phyloP scores from a whole-genome alignment of 2,797 vertebrate genomes.

The Sphenodon punctatus region DNA sequence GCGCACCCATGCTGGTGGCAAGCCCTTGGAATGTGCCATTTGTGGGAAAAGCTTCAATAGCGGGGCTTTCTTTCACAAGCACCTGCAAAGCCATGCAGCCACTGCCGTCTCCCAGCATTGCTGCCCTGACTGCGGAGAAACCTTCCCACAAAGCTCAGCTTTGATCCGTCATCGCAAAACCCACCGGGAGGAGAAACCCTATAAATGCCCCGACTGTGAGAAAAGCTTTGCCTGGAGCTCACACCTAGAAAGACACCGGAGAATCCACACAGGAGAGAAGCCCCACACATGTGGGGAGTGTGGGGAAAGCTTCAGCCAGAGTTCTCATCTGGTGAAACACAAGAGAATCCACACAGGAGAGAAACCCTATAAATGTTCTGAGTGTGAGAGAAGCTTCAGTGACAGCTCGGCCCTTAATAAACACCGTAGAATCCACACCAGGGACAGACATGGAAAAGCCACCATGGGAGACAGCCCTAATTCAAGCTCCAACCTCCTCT shows the following conservation, averaged over 20 bases:
- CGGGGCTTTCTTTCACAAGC: neutral
- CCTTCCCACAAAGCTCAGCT: neutral
- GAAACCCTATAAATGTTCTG: conserved; percentile 69
- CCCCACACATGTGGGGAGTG: conserved; percentile 60
- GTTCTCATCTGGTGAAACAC: conserved; percentile 60
- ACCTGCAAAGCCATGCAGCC: neutral
- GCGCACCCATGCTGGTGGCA: neutral
- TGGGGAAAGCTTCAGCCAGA: conserved; percentile 51
- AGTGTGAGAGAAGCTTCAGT: conserved; percentile 64
- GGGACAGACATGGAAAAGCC: neutral
- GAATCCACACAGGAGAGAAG: conserved; percentile 69
- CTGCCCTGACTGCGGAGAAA: neutral
- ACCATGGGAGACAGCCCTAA: rapidly evolving
- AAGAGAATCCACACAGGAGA: conserved; percentile 66
- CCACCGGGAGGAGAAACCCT: conserved; percentile 76
- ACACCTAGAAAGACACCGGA: conserved; percentile 79
- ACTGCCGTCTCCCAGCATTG: neutral
- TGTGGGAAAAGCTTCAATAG: neutral
- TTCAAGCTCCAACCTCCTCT: no score
- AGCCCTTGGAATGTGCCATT: neutral
- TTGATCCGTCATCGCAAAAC: neutral
- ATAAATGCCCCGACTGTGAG: conserved; percentile 77
- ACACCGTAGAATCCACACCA: conserved; percentile 61
- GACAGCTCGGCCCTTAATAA: conserved; percentile 56
- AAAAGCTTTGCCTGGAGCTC: conserved; percentile 78